phyloP scores from a whole-genome alignment of 2,113 vertebrate species.

The Myotis davidii region DNA sequence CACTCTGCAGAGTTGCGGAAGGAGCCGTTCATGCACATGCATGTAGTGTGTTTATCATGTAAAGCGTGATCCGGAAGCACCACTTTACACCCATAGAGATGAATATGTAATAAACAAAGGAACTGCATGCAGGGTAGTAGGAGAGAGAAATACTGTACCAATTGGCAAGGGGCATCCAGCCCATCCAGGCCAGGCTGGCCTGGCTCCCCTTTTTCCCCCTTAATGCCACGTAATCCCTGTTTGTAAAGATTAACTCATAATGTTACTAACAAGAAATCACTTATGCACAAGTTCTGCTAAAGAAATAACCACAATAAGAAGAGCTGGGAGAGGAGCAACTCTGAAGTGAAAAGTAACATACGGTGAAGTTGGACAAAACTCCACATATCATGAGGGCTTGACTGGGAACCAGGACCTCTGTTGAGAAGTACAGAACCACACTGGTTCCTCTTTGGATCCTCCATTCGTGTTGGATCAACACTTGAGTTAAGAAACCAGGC shows the following conservation, averaged over 20 bases:
- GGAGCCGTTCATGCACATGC: constrained; percentile 86
- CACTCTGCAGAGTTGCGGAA: constrained; percentile 44
- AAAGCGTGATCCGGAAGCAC: constrained; percentile 80
- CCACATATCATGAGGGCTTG: neutral
- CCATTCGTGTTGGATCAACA: neutral
- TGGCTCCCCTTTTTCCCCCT: constrained; percentile 99
- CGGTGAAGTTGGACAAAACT: fast-evolving
- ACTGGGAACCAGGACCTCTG: neutral
- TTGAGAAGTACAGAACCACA: fast-evolving
- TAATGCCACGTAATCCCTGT: constrained; percentile 99
- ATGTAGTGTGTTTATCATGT: constrained; percentile 75
- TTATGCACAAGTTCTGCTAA: constrained; percentile 78
- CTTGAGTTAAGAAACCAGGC: neutral
- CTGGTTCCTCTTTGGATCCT: neutral
- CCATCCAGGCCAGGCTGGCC: constrained; percentile 99
- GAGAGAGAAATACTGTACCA: constrained; percentile 99
- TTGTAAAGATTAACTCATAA: constrained; percentile 98
- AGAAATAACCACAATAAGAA: constrained; percentile 73
- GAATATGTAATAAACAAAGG: constrained; percentile 81
- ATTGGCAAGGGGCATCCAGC: constrained; percentile 99
- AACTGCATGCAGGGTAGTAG: constrained; percentile 93
- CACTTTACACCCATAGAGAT: constrained; percentile 83
- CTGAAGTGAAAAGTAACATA: neutral
- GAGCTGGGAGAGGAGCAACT: constrained; percentile 86
- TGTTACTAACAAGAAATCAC: constrained; percentile 91